A percentile compares a stretch with the other conserved stretches of the same genome.
phyloP scores from a whole-genome alignment of 1,140 invertebrate genomes.

The Telenomus remus region DNA sequence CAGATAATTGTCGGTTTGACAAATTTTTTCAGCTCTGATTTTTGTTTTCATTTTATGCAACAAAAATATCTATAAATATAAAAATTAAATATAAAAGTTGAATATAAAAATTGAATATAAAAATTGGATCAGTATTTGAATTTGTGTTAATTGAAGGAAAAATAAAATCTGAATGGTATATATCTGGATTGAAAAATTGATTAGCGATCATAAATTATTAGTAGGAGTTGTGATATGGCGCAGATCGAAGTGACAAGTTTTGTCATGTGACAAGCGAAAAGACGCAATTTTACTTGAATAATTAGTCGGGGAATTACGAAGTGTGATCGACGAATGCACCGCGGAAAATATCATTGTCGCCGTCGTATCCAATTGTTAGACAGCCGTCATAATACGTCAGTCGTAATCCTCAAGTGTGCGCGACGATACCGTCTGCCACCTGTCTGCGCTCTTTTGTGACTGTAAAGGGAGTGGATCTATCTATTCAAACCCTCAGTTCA shows the following conservation, averaged over 20 bases:
- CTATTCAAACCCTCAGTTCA: background rate
- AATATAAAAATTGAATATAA: no score
- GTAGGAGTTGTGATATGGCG: constrained; percentile 16
- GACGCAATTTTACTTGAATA: constrained; percentile 48
- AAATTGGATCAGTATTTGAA: no score
- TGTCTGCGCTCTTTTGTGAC: constrained; percentile 40
- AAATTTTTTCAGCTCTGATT: constrained; percentile 33
- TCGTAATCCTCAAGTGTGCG: constrained; percentile 46
- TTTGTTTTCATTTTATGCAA: constrained; percentile 11
- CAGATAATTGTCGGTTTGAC: constrained; percentile 36
- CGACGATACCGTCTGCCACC: constrained; percentile 44
- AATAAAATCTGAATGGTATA: no score
- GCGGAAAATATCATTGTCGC: constrained; percentile 35
- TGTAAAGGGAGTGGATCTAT: background rate
- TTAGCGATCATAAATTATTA: constrained; percentile 20
- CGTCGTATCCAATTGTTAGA: constrained; percentile 47
- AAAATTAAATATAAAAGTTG: no score
- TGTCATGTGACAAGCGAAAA: constrained; percentile 53
- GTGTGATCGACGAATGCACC: constrained; percentile 35
- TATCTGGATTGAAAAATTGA: no score
- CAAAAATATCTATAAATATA: background rate
- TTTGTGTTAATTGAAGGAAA: no score
- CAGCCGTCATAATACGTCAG: constrained; percentile 51
- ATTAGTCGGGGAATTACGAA: constrained; percentile 41
- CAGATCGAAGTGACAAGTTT: constrained; percentile 29